phyloP scores from a whole-genome alignment of 2,888 invertebrate genomes.

The Electrophaes corylata region DNA sequence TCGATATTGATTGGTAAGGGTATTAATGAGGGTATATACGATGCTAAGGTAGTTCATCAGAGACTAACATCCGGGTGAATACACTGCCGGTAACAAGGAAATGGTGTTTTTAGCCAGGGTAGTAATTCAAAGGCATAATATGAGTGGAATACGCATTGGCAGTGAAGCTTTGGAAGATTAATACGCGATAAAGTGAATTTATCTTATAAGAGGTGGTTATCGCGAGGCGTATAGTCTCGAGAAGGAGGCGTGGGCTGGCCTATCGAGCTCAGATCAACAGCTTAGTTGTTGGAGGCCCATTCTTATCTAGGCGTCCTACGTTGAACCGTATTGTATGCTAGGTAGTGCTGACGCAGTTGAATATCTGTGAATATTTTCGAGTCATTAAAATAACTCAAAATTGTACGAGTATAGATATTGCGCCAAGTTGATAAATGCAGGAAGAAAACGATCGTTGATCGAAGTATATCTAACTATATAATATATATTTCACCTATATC shows the following conservation, averaged over 20 bases:
- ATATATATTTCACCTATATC: neutral
- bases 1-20: too few species aligned
- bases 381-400: conserved; percentile 27
- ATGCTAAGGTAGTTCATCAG: conserved; percentile 10
- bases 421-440: neutral
- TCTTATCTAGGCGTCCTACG: conserved; percentile 51
- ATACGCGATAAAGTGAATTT: conserved; percentile 67
- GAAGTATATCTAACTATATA: neutral
- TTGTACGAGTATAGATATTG: neutral
- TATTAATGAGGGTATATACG: conserved; percentile 30
- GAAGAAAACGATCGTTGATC: neutral
- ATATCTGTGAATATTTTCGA: conserved; percentile 30
- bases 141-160: conserved; percentile 55
- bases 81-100: conserved; percentile 44
- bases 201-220: conserved; percentile 64
- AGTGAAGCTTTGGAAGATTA: conserved; percentile 58
- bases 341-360: conserved; percentile 6
- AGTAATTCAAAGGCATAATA: conserved; percentile 55
- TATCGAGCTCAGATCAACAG: conserved; percentile 38
- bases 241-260: conserved; percentile 52
- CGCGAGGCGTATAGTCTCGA: conserved; percentile 53
- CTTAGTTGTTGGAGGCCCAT: conserved; percentile 39
- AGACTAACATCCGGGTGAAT: neutral
- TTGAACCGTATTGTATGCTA: conserved; percentile 35
- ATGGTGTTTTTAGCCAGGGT: conserved; percentile 47